phyloP scores from a whole-genome alignment of 2,113 vertebrate species.

The Stomatorhinus ivindoensis region DNA sequence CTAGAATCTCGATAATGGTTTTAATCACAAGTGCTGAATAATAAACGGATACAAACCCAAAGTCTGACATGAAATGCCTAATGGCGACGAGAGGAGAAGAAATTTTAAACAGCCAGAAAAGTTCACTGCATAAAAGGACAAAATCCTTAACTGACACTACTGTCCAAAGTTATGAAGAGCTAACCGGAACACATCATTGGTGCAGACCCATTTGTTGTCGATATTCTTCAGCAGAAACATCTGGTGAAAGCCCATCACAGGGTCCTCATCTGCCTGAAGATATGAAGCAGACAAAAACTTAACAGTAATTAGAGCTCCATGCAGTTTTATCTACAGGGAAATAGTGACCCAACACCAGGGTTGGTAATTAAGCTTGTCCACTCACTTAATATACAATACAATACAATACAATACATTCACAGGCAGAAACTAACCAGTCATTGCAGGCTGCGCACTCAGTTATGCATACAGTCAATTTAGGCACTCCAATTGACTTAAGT shows the following conservation, averaged over 20 bases:
- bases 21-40: neutral
- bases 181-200: constrained; percentile 62
- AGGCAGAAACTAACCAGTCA: neutral
- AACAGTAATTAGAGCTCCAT: neutral
- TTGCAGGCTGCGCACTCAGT: neutral
- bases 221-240: constrained; percentile 59
- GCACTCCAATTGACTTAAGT: neutral
- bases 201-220: constrained; percentile 56
- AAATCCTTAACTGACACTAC: constrained; percentile 26
- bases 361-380: neutral
- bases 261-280: constrained; percentile 54
- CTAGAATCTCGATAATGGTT: neutral
- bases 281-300: neutral
- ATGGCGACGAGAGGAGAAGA: neutral
- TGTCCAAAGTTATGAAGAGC: constrained; percentile 57
- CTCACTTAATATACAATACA: neutral
- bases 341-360: neutral
- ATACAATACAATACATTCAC: neutral
- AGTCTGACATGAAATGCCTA: neutral
- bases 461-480: neutral
- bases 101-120: neutral
- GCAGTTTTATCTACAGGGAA: neutral
- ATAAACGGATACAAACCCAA: neutral
- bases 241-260: constrained; percentile 63
- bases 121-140: neutral